Conservation (phyloP, 2,888 invertebrate species). For the Chesias legatella region DNA sequence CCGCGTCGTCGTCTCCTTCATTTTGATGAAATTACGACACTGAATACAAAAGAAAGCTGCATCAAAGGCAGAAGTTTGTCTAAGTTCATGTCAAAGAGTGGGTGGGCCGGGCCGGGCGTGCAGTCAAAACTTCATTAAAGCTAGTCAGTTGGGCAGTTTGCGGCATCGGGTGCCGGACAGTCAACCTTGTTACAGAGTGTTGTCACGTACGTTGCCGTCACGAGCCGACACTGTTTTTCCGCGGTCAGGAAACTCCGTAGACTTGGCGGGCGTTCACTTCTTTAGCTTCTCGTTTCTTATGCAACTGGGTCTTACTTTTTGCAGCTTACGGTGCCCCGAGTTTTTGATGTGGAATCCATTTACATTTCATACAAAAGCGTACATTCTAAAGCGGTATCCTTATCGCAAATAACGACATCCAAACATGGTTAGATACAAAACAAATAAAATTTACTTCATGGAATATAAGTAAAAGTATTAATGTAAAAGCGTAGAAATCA, state of each 20-base stretch:
- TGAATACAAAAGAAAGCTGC: constrained; percentile 13
- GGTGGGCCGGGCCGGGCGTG: constrained; percentile 33
- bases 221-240: constrained; percentile 54
- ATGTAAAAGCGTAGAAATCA: no score
- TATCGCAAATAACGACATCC: no score
- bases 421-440: no score
- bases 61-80: constrained; percentile 26
- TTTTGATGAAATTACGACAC: constrained; percentile 2
- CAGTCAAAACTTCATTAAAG: constrained; percentile 55
- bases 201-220: constrained; percentile 58
- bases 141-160: constrained; percentile 55
- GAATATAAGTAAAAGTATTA: no score
- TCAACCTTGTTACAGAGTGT: constrained; percentile 42
- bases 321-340: constrained; percentile 16
- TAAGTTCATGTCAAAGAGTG: constrained; percentile 33
- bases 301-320: constrained; percentile 41
- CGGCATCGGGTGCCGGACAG: constrained; percentile 34
- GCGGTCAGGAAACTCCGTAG: constrained; percentile 55
- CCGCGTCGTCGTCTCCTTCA: no score
- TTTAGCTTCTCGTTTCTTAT: constrained; percentile 34
- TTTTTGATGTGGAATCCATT: constrained; percentile 11
- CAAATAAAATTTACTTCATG: no score
- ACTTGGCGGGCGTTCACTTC: constrained; percentile 34
- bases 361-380: no score
- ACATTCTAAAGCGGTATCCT: no score